phyloP scores from a whole-genome alignment of 2,888 invertebrate genomes.

The Apamea sordens region DNA sequence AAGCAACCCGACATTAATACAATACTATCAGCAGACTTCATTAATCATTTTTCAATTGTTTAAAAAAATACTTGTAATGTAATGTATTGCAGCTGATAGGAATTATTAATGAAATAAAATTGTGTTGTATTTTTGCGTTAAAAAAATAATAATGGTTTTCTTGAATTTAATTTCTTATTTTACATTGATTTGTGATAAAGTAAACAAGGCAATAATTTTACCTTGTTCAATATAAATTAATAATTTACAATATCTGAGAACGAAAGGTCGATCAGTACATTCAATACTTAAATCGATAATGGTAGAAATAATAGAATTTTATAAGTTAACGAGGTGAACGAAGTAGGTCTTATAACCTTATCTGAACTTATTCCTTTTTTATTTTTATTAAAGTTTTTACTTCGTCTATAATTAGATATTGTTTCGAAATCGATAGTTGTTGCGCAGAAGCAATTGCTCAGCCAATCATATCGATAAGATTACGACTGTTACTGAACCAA shows the following conservation, averaged over 20 bases:
- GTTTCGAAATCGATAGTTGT: not conserved
- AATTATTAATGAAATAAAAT: not conserved
- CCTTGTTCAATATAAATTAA: not conserved
- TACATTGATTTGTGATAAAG: slow-evolving; percentile 5
- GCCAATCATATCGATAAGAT: not conserved
- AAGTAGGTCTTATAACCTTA: not conserved
- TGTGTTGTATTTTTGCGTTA: not conserved
- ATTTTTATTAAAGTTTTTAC: not conserved
- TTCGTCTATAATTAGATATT: not conserved
- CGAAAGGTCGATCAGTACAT: slow-evolving; percentile 32
- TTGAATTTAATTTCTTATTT: not conserved
- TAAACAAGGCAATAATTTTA: not conserved
- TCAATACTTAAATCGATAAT: slow-evolving; percentile 5
- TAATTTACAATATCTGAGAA: slow-evolving; percentile 17
- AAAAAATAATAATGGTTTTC: not conserved
- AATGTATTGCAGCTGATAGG: not conserved
- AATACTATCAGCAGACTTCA: not conserved
- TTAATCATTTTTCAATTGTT: not conserved
- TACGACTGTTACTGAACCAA: not conserved
- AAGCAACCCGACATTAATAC: not conserved
- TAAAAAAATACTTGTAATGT: not conserved
- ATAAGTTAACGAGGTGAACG: not conserved
- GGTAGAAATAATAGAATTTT: slow-evolving; percentile 2
- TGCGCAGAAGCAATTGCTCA: not conserved
- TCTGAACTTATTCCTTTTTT: slow-evolving; percentile 1